Evolutionary conservation across 2,113 vertebrate genomes (phyloP), one percentile per base, ranked within the genome.

Genomic region (Psophia crepitans): DNA sequence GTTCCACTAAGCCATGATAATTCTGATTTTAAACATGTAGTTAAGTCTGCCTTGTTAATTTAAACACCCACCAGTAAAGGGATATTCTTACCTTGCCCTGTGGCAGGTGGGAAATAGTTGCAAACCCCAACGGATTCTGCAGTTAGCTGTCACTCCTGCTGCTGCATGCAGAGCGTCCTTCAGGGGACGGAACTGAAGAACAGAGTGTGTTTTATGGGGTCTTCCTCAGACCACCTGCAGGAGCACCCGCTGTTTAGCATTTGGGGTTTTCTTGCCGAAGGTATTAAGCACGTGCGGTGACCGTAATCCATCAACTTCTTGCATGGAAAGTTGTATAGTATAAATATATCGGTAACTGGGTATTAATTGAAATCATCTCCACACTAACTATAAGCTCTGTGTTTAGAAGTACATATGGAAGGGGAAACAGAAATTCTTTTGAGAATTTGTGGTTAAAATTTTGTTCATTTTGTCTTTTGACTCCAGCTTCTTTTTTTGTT

Each of bases 211-310:
- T 90, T 74, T 53, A 14, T 49, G 41, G 37, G 8, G 18, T 48
- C 54, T 23, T 61, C 37, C 51, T 14, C 24, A 20, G 35, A 23
- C 16, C 0, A 0, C 6, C 39, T 39, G 37, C 35, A 79, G 21
- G 12, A 71, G 12, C 33, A 51, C 12, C 11, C 1, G 11, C 5
- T 1, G 1, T 35, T 24, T 23, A 69, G 11, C 12, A 21, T 43
- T 8, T 35, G 17, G 5, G 11, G 8, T 1, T 66, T 54, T 54
- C 21, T 63, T 49, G 28, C 14, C 14, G 6, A 8, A 81, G 7
- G 4, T 22, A 35, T 12, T 20, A 41, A 51, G 12, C 14, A 9
- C 0, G 0, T n/a, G 20, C 20, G 43, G 22, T 16, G 32, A 53
- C 24, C 3, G 4, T 0, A 5, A 27, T 8, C 6, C n/a, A 16